Evolutionary conservation across 2,888 invertebrate genomes (phyloP).

Genomic region (Aradus depressus): DNA sequence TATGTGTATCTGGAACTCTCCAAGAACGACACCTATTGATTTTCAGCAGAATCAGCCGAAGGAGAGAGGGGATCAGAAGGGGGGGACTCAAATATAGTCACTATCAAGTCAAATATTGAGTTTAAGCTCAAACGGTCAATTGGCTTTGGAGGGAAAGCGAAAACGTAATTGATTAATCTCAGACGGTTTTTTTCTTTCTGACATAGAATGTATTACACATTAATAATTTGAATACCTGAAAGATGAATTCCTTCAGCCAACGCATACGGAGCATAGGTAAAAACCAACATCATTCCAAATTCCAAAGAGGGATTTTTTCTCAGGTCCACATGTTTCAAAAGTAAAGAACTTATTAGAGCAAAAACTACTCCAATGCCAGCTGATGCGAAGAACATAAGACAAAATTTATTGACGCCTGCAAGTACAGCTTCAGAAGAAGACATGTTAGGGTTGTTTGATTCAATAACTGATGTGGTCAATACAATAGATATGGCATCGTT

Average conservation of each 20-base stretch:
- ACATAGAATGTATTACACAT: neutral
- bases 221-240: conserved; percentile 55
- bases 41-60: too few relatives aligned
- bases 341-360: conserved; percentile 82
- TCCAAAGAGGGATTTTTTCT: conserved; percentile 95
- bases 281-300: conserved; percentile 96
- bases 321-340: conserved; percentile 90
- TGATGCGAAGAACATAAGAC: conserved; percentile 96
- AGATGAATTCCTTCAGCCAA: conserved; percentile 92
- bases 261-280: conserved; percentile 96
- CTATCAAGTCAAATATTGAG: too few relatives aligned
- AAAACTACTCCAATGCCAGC: conserved; percentile 92
- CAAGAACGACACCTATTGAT: too few relatives aligned
- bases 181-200: neutral
- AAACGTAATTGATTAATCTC: too few relatives aligned
- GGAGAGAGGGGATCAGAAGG: too few relatives aligned
- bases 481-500: conserved; percentile 99
- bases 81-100: too few relatives aligned
- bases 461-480: conserved; percentile 76
- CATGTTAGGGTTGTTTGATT: conserved; percentile 52
- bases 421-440: conserved; percentile 75
- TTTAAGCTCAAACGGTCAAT: too few relatives aligned
- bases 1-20: too few relatives aligned
- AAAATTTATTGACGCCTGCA: conserved; percentile 74
- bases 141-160: too few relatives aligned